Percentiles rank a stretch among this genome's conserved stretches.
phyloP scores from a whole-genome alignment of 2,797 vertebrate genomes.

The Melanotaenia boesemani region DNA sequence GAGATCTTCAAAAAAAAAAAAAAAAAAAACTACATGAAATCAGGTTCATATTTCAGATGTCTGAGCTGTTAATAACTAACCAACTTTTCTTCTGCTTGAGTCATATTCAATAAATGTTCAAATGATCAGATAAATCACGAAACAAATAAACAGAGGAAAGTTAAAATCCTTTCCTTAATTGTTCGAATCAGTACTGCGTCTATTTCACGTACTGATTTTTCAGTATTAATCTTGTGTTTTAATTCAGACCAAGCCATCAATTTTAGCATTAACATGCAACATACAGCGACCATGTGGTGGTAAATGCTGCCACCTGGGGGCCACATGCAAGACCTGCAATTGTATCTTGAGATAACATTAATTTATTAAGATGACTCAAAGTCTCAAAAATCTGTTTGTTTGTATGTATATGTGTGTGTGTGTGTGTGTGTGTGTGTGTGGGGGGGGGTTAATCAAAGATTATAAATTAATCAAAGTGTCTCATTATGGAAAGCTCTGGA shows the following conservation, averaged over 20 bases:
- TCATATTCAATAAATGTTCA: background rate
- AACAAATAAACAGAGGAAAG: too few relatives aligned
- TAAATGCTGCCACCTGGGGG: constrained; percentile 46
- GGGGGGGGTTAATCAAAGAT: too few relatives aligned
- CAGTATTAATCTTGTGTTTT: background rate
- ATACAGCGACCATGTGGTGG: background rate
- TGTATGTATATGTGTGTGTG: too few relatives aligned
- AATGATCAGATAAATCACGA: background rate
- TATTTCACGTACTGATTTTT: too few relatives aligned
- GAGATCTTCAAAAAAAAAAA: background rate
- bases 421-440: too few relatives aligned
- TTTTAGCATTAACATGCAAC: background rate
- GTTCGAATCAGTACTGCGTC: background rate
- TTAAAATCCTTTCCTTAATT: background rate
- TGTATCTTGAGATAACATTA: background rate
- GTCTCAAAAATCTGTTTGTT: too few relatives aligned
- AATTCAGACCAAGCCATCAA: background rate
- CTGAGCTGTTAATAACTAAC: too few relatives aligned
- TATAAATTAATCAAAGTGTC: background rate
- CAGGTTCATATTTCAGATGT: background rate
- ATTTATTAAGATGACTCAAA: too few relatives aligned
- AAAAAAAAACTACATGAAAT: too few relatives aligned
- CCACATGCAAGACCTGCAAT: constrained; percentile 16
- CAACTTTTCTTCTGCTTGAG: background rate
- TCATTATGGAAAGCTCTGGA: background rate